Percentiles rank a stretch among this genome's conserved stretches.
phyloP scores from a whole-genome alignment of 2,888 invertebrate species.

The Hypolimnas misippus region DNA sequence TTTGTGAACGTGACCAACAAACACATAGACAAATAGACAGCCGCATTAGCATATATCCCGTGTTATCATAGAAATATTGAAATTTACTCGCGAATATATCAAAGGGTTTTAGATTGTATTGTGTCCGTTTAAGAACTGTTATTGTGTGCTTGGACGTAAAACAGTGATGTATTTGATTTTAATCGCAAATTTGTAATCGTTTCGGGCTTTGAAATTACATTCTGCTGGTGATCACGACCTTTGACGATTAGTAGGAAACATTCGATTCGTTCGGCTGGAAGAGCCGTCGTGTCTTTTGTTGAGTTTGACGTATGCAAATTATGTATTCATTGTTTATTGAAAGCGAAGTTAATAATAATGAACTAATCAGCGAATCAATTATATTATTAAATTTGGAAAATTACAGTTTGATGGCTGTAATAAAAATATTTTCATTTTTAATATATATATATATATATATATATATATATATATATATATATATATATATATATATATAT shows the following conservation, averaged over 20 bases:
- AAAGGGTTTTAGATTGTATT: not conserved
- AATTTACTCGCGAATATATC: not conserved
- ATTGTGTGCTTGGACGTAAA: not conserved
- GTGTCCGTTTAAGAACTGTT: not conserved
- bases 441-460: no score
- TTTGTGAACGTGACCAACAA: conserved; percentile 29
- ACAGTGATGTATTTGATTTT: conserved; percentile 15
- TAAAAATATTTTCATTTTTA: no score
- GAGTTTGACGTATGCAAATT: not conserved
- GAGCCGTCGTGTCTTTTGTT: not conserved
- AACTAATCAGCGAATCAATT: no score
- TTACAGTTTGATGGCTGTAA: no score
- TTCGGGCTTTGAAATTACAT: conserved; percentile 13
- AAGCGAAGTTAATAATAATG: no score
- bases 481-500: no score
- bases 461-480: no score
- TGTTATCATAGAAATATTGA: conserved; percentile 15
- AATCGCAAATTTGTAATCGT: conserved; percentile 23
- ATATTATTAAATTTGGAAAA: no score
- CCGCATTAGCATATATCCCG: conserved; percentile 33
- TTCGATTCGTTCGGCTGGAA: not conserved
- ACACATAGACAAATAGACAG: conserved; percentile 29
- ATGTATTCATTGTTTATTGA: no score
- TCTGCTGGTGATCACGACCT: conserved; percentile 17
- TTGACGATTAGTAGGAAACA: conserved; percentile 11